Percentiles rank a stretch among this genome's conserved stretches.
Evolutionary conservation across 1,140 invertebrate species (phyloP).

Genomic region (Aleiodes sp.): DNA sequence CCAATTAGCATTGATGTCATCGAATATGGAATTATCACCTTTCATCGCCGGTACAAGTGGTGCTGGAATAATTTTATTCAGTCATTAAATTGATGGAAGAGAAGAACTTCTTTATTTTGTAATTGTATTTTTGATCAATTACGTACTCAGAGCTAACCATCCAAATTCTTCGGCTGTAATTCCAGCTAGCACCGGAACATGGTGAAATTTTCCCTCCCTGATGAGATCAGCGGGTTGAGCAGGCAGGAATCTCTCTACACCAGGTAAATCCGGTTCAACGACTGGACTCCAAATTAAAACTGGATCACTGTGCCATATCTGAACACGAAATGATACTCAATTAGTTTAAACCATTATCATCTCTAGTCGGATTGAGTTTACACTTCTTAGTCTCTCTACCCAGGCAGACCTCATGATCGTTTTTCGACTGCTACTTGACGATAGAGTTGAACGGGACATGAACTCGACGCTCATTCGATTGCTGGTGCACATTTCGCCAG

Average conservation of each 20-base stretch:
- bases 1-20: constrained; percentile 67
- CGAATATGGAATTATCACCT: constrained; percentile 58
- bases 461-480: no score
- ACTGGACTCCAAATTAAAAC: constrained; percentile 73
- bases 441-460: no score
- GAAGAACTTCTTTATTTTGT: neutral
- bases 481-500: no score
- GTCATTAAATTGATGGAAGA: neutral
- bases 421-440: no score
- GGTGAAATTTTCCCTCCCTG: constrained; percentile 68
- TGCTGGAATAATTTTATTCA: constrained; percentile 54
- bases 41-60: constrained; percentile 46
- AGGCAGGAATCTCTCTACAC: constrained; percentile 73
- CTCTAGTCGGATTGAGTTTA: no score
- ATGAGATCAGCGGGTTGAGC: constrained; percentile 71
- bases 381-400: no score
- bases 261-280: constrained; percentile 73
- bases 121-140: no score
- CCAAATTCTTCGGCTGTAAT: constrained; percentile 75
- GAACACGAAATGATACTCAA: neutral
- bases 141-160: constrained; percentile 51
- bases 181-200: constrained; percentile 74
- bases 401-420: no score
- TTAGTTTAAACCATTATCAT: no score
- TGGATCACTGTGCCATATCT: constrained; percentile 71